A percentile compares a stretch with the other conserved stretches of the same genome.
These are phyloP conservation scores for Fragum sueziense DNA, from an alignment of 2,888 invertebrate species.

Conservation along the genomic window DNA sequence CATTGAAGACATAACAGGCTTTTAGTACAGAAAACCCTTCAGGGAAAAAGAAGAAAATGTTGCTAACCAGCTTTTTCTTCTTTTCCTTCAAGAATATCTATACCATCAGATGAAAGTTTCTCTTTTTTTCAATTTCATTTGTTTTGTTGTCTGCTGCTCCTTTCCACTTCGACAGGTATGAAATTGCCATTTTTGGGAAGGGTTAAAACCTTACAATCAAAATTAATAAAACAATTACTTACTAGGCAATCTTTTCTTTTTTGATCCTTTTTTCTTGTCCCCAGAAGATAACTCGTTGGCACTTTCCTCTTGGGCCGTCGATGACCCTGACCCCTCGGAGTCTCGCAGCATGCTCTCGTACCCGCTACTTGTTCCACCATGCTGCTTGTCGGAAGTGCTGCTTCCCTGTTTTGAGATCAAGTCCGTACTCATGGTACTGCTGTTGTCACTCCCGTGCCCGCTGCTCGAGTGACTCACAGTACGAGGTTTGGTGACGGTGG, in stretches of 20 bases:
- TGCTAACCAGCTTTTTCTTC: neutral
- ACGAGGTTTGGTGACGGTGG: slow-evolving; percentile 81
- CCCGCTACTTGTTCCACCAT: slow-evolving; percentile 88
- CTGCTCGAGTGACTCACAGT: slow-evolving; percentile 81
- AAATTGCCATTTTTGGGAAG: neutral
- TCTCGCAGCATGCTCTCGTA: slow-evolving; percentile 95
- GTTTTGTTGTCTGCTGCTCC: too few relatives aligned
- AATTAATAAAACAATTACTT: too few relatives aligned
- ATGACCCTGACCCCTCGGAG: slow-evolving; percentile 92
- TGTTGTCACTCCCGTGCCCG: slow-evolving; percentile 82
- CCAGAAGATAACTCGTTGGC: slow-evolving; percentile 78
- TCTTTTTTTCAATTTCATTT: neutral
- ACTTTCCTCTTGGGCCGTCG: slow-evolving; percentile 84
- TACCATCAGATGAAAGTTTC: neutral
- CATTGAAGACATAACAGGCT: too few relatives aligned
- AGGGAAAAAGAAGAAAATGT: neutral
- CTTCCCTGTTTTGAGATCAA: slow-evolving; percentile 72
- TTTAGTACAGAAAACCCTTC: neutral
- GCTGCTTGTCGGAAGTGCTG: slow-evolving; percentile 74
- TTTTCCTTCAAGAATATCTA: neutral
- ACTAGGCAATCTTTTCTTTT: slow-evolving; percentile 74
- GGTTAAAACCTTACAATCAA: too few relatives aligned
- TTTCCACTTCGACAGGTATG: neutral
- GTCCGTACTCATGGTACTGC: slow-evolving; percentile 76
- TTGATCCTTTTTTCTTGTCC: slow-evolving; percentile 75